Evolutionary conservation across 92 coral and sea anemone species (phyloP), one percentile per base, ranked within the genome.

Genomic region (Heteractis magnifica): DNA sequence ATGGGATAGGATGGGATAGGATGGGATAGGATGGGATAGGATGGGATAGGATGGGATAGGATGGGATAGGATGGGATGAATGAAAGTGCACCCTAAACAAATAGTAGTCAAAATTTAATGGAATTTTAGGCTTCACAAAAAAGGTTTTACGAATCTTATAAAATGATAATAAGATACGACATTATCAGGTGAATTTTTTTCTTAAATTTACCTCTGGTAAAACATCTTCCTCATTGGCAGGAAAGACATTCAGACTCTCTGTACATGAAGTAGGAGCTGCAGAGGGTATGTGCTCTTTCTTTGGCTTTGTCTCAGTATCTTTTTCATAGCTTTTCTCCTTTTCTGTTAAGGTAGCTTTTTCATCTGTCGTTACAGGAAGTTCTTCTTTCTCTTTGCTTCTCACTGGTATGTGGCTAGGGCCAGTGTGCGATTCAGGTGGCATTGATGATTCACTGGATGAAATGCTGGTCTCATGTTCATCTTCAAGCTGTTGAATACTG

Each of bases 401-500:
- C 70, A 23, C 77, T 81, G 77, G 56, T 60, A 81, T 34, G 13
- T 26, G 71, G 13, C 65, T 83, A 51, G 88, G 52, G 44, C 41
- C 52, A 8, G 53, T 34, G 44, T 34, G 44, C 3, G 44, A 19
- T 19, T 70, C 82, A 70, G 88, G 23, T 62, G 88, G 18, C 21
- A 65, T 65, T 11, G 87, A 49, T 7, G 82, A 51, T 15, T 84
- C 80, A 51, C 52, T 80, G 51, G 70, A 77, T n/a, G 81, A 75
- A 10, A 75, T 26, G 34, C 52, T 44, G 10, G 60, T 64, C 50
- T 71, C 65, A 62, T 74, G 74, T 12, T 83, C 77, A 9, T 77
- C 83, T 56, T 71, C 75, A 53, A 77, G 59, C 49, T 65, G 59
- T 58, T 87, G 90, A 59, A 87, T 87, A 56, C 92, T 89, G 86